phyloP scores from a whole-genome alignment of 2,797 vertebrate species.

The Manis crassicaudata region DNA sequence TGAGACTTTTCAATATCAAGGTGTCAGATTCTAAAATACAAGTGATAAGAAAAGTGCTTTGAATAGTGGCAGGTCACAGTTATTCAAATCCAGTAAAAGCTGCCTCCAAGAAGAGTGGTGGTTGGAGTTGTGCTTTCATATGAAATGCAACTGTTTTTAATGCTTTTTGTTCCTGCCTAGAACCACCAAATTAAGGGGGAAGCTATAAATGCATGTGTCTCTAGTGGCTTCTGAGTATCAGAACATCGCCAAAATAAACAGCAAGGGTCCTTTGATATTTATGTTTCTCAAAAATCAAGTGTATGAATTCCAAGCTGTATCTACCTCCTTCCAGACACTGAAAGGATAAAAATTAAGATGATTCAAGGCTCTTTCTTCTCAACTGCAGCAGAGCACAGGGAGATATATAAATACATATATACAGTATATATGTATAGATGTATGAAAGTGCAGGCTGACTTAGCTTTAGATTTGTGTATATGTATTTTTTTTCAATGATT shows the following conservation, averaged over 20 bases:
- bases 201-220: background rate
- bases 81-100: conserved; percentile 8
- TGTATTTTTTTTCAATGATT: background rate
- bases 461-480: too few species aligned
- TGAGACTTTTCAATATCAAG: background rate
- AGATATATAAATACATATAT: too few species aligned
- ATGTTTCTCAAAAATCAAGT: background rate
- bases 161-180: background rate
- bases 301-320: background rate
- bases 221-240: conserved; percentile 10
- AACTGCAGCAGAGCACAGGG: background rate
- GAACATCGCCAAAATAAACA: conserved; percentile 18
- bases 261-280: background rate
- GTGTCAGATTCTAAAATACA: background rate
- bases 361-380: background rate
- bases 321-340: background rate
- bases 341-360: conserved; percentile 16
- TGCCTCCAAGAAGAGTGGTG: background rate
- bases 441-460: too few species aligned
- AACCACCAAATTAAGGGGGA: conserved; percentile 13
- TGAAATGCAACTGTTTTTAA: conserved; percentile 15
- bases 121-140: background rate
- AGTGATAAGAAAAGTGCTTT: background rate
- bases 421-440: background rate
- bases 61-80: background rate